Conservation (phyloP, 2,797 vertebrate genomes). For the Varecia variegata region DNA sequence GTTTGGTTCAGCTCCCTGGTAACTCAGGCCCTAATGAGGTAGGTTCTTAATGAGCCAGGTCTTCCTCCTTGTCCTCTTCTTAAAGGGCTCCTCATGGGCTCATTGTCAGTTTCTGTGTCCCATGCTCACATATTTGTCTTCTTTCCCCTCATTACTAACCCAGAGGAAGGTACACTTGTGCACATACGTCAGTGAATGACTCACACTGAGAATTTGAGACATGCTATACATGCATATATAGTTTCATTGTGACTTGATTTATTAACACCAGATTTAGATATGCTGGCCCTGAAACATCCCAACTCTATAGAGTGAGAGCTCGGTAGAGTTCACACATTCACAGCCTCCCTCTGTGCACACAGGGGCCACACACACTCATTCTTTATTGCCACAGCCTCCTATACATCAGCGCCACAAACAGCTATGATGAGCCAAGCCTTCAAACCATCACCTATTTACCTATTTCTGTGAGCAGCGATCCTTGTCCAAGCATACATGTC, state of each 20-base stretch:
- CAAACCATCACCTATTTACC: not conserved
- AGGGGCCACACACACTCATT: not conserved
- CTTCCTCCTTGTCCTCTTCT: slow-evolving; percentile 57
- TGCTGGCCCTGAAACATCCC: not conserved
- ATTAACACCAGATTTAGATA: slow-evolving; percentile 19
- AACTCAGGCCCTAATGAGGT: slow-evolving; percentile 60
- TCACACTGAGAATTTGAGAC: slow-evolving; percentile 39
- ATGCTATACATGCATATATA: not conserved
- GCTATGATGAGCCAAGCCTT: not conserved
- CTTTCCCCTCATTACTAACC: slow-evolving; percentile 40
- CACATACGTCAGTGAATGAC: not conserved
- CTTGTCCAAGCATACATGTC: not conserved
- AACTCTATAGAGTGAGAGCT: not conserved
- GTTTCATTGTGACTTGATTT: slow-evolving; percentile 2
- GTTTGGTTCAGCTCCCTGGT: slow-evolving; percentile 46
- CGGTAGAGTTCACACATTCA: not conserved
- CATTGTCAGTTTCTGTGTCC: slow-evolving; percentile 51
- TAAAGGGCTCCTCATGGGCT: slow-evolving; percentile 48
- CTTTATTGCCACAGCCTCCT: not conserved
- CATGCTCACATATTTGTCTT: slow-evolving; percentile 45
- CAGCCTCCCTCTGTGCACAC: not conserved
- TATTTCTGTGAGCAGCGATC: not conserved
- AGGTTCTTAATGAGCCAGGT: slow-evolving; percentile 62
- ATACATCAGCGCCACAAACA: not conserved
- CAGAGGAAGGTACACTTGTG: not conserved